phyloP scores from a whole-genome alignment of 2,797 vertebrate genomes.

The Spheniscus humboldti region DNA sequence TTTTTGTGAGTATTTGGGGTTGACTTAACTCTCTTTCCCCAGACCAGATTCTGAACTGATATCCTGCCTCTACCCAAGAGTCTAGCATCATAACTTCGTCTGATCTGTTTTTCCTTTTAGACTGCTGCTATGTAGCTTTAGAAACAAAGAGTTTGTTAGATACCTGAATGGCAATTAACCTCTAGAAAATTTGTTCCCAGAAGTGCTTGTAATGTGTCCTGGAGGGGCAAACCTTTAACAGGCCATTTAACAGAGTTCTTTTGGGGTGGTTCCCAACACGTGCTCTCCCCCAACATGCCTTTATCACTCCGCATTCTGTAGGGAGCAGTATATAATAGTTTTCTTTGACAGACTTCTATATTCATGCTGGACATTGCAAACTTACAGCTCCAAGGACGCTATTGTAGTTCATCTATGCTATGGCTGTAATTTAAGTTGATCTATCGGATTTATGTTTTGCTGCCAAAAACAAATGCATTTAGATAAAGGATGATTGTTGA shows the following conservation, averaged over 20 bases:
- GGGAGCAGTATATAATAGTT: background rate
- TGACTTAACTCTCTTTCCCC: background rate
- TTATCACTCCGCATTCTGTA: background rate
- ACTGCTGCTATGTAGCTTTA: background rate
- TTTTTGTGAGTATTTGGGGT: background rate
- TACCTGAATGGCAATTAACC: background rate
- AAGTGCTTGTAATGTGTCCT: background rate
- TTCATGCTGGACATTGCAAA: background rate
- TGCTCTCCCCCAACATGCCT: background rate
- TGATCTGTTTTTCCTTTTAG: background rate
- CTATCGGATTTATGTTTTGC: background rate
- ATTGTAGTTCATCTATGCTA: background rate
- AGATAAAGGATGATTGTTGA: constrained; percentile 6
- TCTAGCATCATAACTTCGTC: background rate
- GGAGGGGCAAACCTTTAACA: background rate
- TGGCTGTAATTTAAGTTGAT: background rate
- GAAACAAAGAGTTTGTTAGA: background rate
- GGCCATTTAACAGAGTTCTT: background rate
- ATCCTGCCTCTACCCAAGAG: background rate
- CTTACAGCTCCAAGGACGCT: background rate
- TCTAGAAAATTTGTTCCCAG: background rate
- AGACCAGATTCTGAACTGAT: background rate
- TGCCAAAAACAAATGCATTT: constrained; percentile 21
- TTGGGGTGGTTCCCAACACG: background rate
- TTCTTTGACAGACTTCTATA: background rate